Percentiles rank a stretch among this genome's conserved stretches.
Evolutionary conservation across 2,888 invertebrate genomes (phyloP).

Genomic region (Smittia aterrima): DNA sequence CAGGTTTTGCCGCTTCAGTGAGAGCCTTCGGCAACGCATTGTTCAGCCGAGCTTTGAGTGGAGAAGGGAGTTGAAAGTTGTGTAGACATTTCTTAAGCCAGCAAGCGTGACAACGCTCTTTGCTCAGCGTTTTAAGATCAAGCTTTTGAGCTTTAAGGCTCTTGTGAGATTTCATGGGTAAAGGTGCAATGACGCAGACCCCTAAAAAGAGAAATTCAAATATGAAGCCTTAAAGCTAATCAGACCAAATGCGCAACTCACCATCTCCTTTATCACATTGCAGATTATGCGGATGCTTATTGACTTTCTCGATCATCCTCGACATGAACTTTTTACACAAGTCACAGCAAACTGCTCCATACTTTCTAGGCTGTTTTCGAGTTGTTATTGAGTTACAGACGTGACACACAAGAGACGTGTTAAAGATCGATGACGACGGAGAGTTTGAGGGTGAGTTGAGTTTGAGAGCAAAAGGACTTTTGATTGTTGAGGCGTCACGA

Average conservation of each 20-base stretch:
- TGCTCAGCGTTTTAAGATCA: conserved; percentile 46
- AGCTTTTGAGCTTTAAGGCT: conserved; percentile 55
- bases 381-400: conserved; percentile 55
- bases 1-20: neutral
- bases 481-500: conserved; percentile 51
- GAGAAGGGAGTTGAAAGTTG: conserved; percentile 72
- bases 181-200: conserved; percentile 17
- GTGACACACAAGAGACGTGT: conserved; percentile 30
- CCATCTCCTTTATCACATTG: conserved; percentile 70
- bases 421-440: conserved; percentile 53
- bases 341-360: conserved; percentile 81
- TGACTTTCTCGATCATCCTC: conserved; percentile 68
- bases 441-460: conserved; percentile 34
- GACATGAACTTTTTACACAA: conserved; percentile 84
- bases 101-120: conserved; percentile 78
- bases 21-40: conserved; percentile 57
- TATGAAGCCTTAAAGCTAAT: neutral
- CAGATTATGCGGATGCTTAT: conserved; percentile 59
- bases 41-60: conserved; percentile 65
- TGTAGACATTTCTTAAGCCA: conserved; percentile 83
- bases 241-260: conserved; percentile 44
- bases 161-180: conserved; percentile 58
- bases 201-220: conserved; percentile 6
- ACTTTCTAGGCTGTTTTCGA: conserved; percentile 76
- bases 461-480: conserved; percentile 44